Base-by-base conservation (phyloP, 1,140 invertebrate genomes). In the Glomeris maerens region DNA sequence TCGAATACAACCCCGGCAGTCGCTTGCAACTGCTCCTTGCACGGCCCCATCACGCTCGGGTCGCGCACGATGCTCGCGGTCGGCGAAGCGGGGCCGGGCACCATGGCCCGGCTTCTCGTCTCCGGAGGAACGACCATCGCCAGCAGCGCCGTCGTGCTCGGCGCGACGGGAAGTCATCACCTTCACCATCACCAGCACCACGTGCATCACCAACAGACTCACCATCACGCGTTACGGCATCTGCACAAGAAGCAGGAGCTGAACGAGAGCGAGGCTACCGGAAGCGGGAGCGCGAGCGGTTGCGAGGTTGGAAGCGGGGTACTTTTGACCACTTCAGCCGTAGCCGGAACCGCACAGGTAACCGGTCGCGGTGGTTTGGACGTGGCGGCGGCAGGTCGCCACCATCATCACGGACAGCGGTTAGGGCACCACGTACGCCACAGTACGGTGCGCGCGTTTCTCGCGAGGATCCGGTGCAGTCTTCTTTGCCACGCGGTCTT, bases 1-100 rank as follows among this genome's bases (percentile, higher is more conserved):
- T n/a, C n/a, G n/a, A n/a, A n/a, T n/a, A 13, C 83, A 82, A 1
- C 74, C 81, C 50, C 83, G 85, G 54, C 69, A 10, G 72, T 76
- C 44, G 70, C 76, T 0, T 86, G 84, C 59, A 77, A 75, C 2
- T 87, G 83, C 58, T n/a, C n/a, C n/a, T n/a, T n/a, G n/a, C n/a
- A n/a, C n/a, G n/a, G n/a, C n/a, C n/a, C n/a, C n/a, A n/a, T n/a
- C n/a, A n/a, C n/a, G n/a, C n/a, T n/a, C n/a, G n/a, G n/a, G n/a
- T n/a, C n/a, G n/a, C n/a, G n/a, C n/a, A n/a, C n/a, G n/a, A n/a
- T n/a, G n/a, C n/a, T n/a, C n/a, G n/a, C n/a, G n/a, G n/a, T n/a
- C n/a, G n/a, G n/a, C n/a, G n/a, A n/a, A n/a, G n/a, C n/a, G n/a
- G n/a, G n/a, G 40, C 40, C 20, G 17, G 53, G 49, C 31, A 54